A percentile compares a stretch with the other conserved stretches of the same genome.
These are phyloP conservation scores for Bembecia ichneumoniformis DNA, from an alignment of 2,888 invertebrate species.

Conservation along the genomic window DNA sequence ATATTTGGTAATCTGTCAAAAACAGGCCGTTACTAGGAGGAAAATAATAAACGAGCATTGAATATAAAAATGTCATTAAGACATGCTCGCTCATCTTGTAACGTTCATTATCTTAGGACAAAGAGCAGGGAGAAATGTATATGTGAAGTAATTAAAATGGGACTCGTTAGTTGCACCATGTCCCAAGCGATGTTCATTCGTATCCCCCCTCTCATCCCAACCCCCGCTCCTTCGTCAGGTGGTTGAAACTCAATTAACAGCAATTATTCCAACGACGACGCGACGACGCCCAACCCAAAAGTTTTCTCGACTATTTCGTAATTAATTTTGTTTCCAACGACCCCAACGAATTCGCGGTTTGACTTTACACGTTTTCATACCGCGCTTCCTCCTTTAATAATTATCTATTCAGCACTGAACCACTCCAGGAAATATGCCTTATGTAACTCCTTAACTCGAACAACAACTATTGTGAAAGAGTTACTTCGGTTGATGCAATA, in stretches of 20 bases:
- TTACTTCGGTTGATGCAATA: slow-evolving; percentile 54
- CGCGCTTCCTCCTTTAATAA: slow-evolving; percentile 4
- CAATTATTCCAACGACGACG: slow-evolving; percentile 54
- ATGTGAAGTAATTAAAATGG: neutral
- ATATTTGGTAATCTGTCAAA: too few species aligned
- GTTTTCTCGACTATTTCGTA: slow-evolving; percentile 56
- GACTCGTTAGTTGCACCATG: slow-evolving; percentile 1
- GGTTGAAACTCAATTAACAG: slow-evolving; percentile 61
- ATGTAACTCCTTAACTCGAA: slow-evolving; percentile 1
- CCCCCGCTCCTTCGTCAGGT: slow-evolving; percentile 35
- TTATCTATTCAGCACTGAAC: slow-evolving; percentile 1
- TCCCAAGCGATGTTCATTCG: slow-evolving; percentile 6
- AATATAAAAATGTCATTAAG: too few species aligned
- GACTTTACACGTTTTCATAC: slow-evolving; percentile 16
- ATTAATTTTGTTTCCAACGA: slow-evolving; percentile 59
- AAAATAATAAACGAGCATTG: too few species aligned
- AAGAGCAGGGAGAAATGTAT: neutral
- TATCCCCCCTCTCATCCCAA: slow-evolving; percentile 5
- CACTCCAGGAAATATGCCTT: neutral
- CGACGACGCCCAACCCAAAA: slow-evolving; percentile 44
- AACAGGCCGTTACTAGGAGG: too few species aligned
- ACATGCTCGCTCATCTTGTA: too few species aligned
- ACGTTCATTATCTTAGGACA: too few species aligned
- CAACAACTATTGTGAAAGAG: slow-evolving; percentile 32
- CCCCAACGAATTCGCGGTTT: slow-evolving; percentile 30